Base-by-base conservation (phyloP, 2,113 vertebrate species). In the Leucosticte australis region DNA sequence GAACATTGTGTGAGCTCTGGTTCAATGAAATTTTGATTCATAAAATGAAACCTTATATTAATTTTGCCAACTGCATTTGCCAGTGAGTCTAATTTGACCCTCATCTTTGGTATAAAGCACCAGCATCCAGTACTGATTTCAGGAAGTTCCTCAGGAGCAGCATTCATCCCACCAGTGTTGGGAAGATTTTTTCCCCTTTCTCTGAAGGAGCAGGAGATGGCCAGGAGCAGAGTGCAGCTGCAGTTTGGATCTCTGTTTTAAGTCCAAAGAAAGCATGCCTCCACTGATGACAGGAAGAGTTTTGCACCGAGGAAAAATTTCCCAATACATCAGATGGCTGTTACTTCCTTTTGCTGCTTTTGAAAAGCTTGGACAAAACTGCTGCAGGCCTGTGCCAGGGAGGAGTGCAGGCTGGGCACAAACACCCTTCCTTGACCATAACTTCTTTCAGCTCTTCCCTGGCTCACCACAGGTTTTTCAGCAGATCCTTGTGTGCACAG, bases 311-410 rank as follows among this genome's bases (percentile, higher is more conserved):
- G 39, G 28, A 56, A 57, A 24, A 41, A 49, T 31, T 71, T 39
- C 31, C 42, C n/a, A 49, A 0, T 57, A 46, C 2, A 0, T 47
- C 21, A 46, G 46, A 31, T 67, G 4, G 37, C 11, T 83, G 0
- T 15, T 27, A 42, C 27, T 78, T 33, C 39, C 55, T 59, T 77
- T 55, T 63, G 49, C 56, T 62, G 11, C 21, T 39, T 49, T 47
- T 57, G 71, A 65, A 69, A 69, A 90, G 35, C 75, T 78, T 60
- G 44, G 60, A 56, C 33, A 82, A n/a, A 85, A 26, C 18, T 65
- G 10, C 20, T 69, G 50, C n/a, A 39, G 16, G 15, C 9, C 53
- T 53, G 35, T 81, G 49, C 53, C 33, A 69, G 42, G 18, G 47
- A 75, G 37, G 52, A 80, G 41, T 15, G 26, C 44, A 46, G 65